Evolutionary conservation across 2,888 invertebrate species (phyloP).

Genomic region (Parelbella ahira): DNA sequence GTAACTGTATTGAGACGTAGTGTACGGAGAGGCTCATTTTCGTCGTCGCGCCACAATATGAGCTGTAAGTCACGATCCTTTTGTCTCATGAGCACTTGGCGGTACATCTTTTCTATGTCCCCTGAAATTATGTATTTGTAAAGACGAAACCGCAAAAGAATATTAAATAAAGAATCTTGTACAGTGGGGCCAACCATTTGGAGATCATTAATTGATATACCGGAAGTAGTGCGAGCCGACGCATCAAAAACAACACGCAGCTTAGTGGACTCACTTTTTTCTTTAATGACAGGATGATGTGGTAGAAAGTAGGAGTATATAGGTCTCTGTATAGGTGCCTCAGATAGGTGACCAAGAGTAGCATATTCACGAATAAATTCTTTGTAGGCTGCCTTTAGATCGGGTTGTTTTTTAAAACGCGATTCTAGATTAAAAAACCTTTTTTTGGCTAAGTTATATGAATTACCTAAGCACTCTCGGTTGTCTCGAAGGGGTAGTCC

Average conservation of each 20-base stretch:
- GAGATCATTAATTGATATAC: slow-evolving; percentile 31
- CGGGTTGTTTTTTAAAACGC: slow-evolving; percentile 13
- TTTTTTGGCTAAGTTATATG: slow-evolving; percentile 17
- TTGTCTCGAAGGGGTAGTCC: slow-evolving; percentile 22
- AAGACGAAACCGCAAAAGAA: slow-evolving; percentile 25
- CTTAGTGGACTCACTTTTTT: slow-evolving; percentile 32
- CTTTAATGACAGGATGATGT: slow-evolving; percentile 30
- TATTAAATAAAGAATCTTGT: slow-evolving; percentile 29
- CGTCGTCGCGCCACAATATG: slow-evolving; percentile 29
- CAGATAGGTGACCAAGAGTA: slow-evolving; percentile 23
- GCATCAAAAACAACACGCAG: slow-evolving; percentile 34
- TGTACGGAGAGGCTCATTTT: slow-evolving; percentile 17
- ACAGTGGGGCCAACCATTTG: slow-evolving; percentile 28
- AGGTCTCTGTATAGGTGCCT: neutral
- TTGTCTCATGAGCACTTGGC: slow-evolving; percentile 23
- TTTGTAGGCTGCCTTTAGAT: slow-evolving; percentile 19
- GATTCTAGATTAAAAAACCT: slow-evolving; percentile 24
- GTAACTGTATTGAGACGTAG: slow-evolving; percentile 21
- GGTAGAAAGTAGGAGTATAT: slow-evolving; percentile 24
- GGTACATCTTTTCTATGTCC: slow-evolving; percentile 31
- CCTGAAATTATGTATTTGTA: slow-evolving; percentile 28
- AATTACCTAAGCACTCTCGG: slow-evolving; percentile 23
- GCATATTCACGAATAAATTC: slow-evolving; percentile 22
- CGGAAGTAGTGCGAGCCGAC: slow-evolving; percentile 29
- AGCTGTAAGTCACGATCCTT: slow-evolving; percentile 23